phyloP scores from a whole-genome alignment of 2,113 vertebrate species.

The Psilopsiagon aurifrons region DNA sequence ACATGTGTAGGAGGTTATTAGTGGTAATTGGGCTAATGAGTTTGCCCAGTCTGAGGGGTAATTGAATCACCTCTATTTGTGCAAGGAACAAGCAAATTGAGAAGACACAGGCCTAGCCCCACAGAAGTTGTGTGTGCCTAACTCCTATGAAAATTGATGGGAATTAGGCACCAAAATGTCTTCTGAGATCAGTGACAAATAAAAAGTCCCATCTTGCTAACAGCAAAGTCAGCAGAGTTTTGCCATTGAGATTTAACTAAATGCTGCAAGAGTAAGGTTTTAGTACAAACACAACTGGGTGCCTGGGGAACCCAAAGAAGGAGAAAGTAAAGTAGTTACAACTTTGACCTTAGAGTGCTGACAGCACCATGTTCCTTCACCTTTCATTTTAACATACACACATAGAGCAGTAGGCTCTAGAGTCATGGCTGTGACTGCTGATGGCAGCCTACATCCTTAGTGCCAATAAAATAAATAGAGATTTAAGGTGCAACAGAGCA shows the following conservation, averaged over 20 bases:
- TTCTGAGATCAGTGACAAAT: background rate
- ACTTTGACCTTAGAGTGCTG: background rate
- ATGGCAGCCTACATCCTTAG: background rate
- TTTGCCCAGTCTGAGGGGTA: slow-evolving; percentile 46
- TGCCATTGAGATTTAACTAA: background rate
- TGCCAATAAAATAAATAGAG: background rate
- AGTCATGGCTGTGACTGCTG: background rate
- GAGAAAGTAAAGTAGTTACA: background rate
- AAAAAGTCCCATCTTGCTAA: background rate
- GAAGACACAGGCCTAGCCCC: slow-evolving; percentile 28
- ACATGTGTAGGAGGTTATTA: slow-evolving; percentile 15
- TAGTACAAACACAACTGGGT: background rate
- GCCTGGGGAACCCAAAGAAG: background rate
- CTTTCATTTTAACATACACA: background rate
- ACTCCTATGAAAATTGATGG: background rate
- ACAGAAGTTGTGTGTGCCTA: background rate
- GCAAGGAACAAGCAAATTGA: slow-evolving; percentile 39
- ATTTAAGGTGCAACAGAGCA: background rate
- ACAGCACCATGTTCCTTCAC: background rate
- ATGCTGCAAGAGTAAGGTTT: background rate
- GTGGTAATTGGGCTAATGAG: slow-evolving; percentile 42
- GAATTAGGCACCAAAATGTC: slow-evolving; percentile 23
- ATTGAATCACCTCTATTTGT: slow-evolving; percentile 38
- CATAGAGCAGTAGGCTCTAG: background rate
- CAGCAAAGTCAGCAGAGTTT: background rate